Evolutionary conservation across 2,113 vertebrate species (phyloP).

Genomic region (Daboia siamensis): DNA sequence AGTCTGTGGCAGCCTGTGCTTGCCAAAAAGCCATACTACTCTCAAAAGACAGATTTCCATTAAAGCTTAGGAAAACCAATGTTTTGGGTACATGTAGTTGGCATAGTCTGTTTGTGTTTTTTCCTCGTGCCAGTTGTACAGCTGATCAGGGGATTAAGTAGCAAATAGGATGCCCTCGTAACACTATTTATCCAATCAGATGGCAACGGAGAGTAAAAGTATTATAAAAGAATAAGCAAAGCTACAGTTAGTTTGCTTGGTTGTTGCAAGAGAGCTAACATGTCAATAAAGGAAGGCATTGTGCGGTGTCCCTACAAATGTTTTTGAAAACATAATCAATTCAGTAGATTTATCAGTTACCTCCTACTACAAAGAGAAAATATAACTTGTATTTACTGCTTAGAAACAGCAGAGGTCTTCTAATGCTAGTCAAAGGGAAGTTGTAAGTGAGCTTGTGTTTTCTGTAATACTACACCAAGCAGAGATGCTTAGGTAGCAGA

Average conservation of each 20-base stretch:
- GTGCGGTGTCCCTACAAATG: neutral
- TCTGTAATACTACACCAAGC: neutral
- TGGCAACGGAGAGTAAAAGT: neutral
- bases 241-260: neutral
- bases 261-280: neutral
- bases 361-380: neutral
- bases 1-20: neutral
- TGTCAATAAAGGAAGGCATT: neutral
- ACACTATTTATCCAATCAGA: neutral
- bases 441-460: neutral
- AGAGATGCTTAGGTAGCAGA: neutral
- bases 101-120: neutral
- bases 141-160: neutral
- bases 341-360: neutral
- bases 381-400: neutral
- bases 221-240: neutral
- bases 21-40: slow-evolving; percentile 13
- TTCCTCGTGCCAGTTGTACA: neutral
- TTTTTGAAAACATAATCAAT: neutral
- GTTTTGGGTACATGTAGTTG: neutral
- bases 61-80: neutral
- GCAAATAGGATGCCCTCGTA: neutral
- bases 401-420: neutral
- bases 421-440: neutral
- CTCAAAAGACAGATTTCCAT: neutral